phyloP scores from a whole-genome alignment of 1,140 invertebrate species.

The Drosophila subobscura region DNA sequence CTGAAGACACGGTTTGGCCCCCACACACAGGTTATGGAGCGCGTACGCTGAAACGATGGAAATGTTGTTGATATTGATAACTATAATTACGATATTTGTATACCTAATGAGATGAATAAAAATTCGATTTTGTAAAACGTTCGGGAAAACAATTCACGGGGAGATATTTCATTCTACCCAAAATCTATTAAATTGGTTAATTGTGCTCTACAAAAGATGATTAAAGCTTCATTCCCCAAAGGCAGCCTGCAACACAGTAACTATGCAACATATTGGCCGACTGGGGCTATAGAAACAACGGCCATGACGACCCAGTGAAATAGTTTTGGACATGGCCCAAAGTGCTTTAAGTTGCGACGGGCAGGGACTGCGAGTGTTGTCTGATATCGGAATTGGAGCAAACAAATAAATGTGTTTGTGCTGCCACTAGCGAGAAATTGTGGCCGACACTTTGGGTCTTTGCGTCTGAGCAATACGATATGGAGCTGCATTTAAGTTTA shows the following conservation, averaged over 20 bases:
- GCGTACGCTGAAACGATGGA: conserved; percentile 36
- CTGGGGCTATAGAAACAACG: conserved; percentile 8
- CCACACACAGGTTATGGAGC: conserved; percentile 31
- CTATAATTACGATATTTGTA: conserved; percentile 66
- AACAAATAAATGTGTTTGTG: conserved; percentile 43
- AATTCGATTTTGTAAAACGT: conserved; percentile 64
- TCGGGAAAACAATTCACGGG: too few relatives aligned
- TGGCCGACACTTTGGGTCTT: conserved; percentile 22
- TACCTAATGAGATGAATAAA: conserved; percentile 69
- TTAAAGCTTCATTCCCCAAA: conserved; percentile 7
- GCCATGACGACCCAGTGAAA: conserved; percentile 41
- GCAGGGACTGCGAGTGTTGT: conserved; percentile 11
- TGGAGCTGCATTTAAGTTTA: conserved; percentile 21
- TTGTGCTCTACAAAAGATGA: neutral
- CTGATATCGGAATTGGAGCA: conserved; percentile 45
- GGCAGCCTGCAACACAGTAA: conserved; percentile 17
- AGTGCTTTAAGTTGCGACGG: conserved; percentile 42
- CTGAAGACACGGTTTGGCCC: conserved; percentile 40
- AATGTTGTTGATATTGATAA: conserved; percentile 65
- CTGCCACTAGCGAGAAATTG: neutral
- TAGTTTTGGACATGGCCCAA: conserved; percentile 52
- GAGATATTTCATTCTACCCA: too few relatives aligned
- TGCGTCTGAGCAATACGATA: conserved; percentile 24
- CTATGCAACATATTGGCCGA: conserved; percentile 42
- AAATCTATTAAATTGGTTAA: neutral